Conservation (phyloP, 35 echinoderm and acorn worm genomes). For the Diadema setosum region DNA sequence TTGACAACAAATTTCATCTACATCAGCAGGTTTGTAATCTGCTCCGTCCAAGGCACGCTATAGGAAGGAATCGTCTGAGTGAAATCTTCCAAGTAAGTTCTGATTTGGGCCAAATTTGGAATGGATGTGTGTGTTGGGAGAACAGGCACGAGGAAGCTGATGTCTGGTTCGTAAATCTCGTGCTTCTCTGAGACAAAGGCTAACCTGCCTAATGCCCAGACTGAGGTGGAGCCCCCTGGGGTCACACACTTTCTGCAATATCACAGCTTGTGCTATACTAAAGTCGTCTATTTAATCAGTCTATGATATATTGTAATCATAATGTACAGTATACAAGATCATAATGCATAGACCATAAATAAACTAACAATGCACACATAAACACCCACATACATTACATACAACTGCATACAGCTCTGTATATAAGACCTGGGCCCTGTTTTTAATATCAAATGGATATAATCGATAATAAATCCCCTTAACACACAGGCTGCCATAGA, state of each 20-base stretch:
- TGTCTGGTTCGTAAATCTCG: neutral
- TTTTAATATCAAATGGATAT: no score
- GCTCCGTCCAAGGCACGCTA: neutral
- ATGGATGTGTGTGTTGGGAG: neutral
- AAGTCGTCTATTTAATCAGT: neutral
- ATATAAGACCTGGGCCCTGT: no score
- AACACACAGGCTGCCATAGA: no score
- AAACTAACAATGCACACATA: no score
- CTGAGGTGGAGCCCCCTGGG: neutral
- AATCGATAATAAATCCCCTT: no score
- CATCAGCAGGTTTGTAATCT: neutral
- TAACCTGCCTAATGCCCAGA: neutral
- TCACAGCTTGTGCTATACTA: neutral
- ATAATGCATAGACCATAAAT: no score
- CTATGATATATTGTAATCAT: neutral
- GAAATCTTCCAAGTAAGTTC: neutral
- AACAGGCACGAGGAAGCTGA: neutral
- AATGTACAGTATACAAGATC: neutral
- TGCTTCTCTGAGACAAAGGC: neutral
- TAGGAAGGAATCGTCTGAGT: constrained; percentile 10
- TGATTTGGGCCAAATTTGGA: neutral
- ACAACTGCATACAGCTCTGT: no score
- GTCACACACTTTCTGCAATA: neutral
- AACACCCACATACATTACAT: no score
- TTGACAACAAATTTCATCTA: no score